Evolutionary conservation across 2,888 invertebrate species (phyloP), one percentile per base, ranked within the genome.

Genomic region (Poecilobothrus nobilitatus): DNA sequence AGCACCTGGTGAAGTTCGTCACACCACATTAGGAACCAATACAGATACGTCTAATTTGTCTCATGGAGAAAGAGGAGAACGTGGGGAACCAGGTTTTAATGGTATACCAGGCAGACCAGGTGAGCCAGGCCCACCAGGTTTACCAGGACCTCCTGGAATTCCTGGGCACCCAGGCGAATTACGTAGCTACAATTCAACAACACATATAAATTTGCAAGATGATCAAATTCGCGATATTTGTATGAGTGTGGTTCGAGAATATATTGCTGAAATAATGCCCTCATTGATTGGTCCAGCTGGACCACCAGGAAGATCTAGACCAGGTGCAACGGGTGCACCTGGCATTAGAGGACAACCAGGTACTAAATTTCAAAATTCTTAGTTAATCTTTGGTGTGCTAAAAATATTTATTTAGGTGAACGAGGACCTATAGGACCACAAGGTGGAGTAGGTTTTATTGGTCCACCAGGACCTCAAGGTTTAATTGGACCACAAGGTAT

Each of bases 191-290:
- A 44, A 85, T 10, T 22, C 72, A 27, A 71, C 20, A 9, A 71
- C 71, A n/a, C 68, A 61, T 3, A 67, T 66, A n/a, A 71, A 69
- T 15, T 61, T 74, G 20, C 75, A 74, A 9, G 89, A 89, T 68
- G 82, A 83, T 7, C 92, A 93, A 81, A 85, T 95, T 21, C 84
- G 90, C 73, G 92, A 92, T 73, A 90, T 95, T 74, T 94, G 94
- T 78, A 87, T 89, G 74, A 86, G 88, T 66, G 87, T 94, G 66
- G 84, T 94, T 66, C 86, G 91, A 86, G 92, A 91, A 75, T 89
- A 91, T 76, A 82, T 94, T 75, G 86, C 85, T 74, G 91, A 91
- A 76, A 82, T 93, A 75, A 84, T 88, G 65, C 83, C 87, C 33
- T 77, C 77, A 74, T 84, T 86, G 75, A 81, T 83, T 68, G 88